phyloP scores from a whole-genome alignment of 1,140 invertebrate species.

The Drosophila insularis region DNA sequence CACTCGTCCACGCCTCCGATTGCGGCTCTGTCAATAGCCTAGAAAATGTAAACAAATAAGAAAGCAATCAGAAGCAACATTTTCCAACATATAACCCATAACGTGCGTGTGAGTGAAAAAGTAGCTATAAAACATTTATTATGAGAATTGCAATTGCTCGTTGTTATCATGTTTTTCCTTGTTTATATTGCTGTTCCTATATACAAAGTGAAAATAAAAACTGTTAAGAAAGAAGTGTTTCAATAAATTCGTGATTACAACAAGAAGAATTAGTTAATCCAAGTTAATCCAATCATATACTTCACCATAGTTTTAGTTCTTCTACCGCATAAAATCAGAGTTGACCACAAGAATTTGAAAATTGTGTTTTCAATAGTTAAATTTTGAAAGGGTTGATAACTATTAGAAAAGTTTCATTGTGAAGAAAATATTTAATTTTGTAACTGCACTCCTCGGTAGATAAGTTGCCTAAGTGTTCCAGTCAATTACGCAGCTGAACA shows the following conservation, averaged over 20 bases:
- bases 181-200: not conserved
- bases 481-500: no score
- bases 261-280: not conserved
- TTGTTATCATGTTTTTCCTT: not conserved
- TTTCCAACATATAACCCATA: conserved; percentile 50
- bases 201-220: conserved; percentile 36
- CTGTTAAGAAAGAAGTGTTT: conserved; percentile 49
- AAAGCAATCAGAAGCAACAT: conserved; percentile 75
- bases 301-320: no score
- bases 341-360: no score
- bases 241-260: conserved; percentile 10
- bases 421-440: no score
- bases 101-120: conserved; percentile 62
- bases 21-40: conserved; percentile 67
- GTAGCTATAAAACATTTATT: conserved; percentile 65
- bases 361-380: no score
- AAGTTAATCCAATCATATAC: no score
- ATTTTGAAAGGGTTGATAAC: no score
- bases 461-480: no score
- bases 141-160: conserved; percentile 10
- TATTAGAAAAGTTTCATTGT: no score
- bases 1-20: conserved; percentile 12
- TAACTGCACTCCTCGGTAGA: no score
- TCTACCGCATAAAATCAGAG: no score
- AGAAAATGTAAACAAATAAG: conserved; percentile 75